These are phyloP conservation scores for Leptoteleia sp. DNA, from an alignment of 1,140 invertebrate species.

Conservation along the genomic window DNA sequence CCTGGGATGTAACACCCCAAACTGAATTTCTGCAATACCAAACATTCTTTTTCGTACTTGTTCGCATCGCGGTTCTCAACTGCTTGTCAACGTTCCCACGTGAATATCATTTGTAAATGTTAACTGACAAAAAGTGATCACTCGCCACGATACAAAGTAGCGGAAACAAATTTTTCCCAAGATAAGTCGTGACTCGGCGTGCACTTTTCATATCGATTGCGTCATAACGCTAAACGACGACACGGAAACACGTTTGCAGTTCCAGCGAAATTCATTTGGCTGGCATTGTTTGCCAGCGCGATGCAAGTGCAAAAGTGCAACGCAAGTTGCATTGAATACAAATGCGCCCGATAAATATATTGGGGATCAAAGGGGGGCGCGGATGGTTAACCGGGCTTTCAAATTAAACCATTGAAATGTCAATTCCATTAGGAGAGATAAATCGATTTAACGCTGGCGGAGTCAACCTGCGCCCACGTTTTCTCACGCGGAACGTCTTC, in stretches of 20 bases:
- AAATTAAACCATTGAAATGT: slow-evolving; percentile 12
- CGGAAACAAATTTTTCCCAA: slow-evolving; percentile 20
- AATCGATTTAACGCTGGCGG: slow-evolving; percentile 3
- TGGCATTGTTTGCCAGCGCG: too few species aligned
- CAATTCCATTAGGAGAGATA: background rate
- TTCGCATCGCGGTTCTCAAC: too few species aligned
- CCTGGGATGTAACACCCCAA: too few species aligned
- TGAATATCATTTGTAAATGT: slow-evolving; percentile 10
- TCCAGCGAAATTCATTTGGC: too few species aligned
- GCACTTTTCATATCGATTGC: slow-evolving; percentile 35
- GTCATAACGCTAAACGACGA: slow-evolving; percentile 33
- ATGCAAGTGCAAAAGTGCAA: too few species aligned
- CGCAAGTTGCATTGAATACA: background rate
- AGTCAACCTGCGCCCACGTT: slow-evolving; percentile 18
- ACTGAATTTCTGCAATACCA: too few species aligned
- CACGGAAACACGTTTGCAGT: slow-evolving; percentile 9
- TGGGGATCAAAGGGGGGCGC: too few species aligned
- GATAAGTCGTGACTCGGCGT: slow-evolving; percentile 39
- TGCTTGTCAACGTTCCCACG: slow-evolving; percentile 2
- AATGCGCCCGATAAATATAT: too few species aligned
- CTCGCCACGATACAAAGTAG: slow-evolving; percentile 3
- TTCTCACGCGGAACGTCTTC: slow-evolving; percentile 26
- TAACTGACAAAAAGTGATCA: slow-evolving; percentile 17
- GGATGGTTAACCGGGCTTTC: background rate
- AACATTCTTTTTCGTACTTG: too few species aligned